These are phyloP conservation scores for Polietes domitor DNA, from an alignment of 2,888 invertebrate genomes.

Conservation along the genomic window DNA sequence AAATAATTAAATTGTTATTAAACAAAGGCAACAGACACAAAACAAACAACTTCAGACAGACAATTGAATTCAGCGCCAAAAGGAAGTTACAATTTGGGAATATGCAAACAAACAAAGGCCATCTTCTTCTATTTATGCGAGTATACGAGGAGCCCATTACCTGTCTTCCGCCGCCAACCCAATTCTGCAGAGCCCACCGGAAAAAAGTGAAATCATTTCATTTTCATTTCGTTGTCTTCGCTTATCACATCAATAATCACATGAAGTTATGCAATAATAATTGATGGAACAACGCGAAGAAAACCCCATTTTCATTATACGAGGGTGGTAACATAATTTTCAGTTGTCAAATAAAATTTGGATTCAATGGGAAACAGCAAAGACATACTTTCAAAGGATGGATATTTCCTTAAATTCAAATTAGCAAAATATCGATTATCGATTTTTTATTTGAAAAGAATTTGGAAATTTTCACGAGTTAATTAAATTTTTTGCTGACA, in stretches of 20 bases:
- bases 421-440: too few relatives aligned
- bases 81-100: neutral
- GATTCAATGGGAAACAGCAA: too few relatives aligned
- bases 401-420: too few relatives aligned
- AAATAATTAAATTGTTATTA: slow-evolving; percentile 45
- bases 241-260: slow-evolving; percentile 11
- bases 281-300: neutral
- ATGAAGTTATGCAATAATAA: slow-evolving; percentile 21
- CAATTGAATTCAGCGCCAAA: neutral
- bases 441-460: too few relatives aligned
- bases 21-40: neutral
- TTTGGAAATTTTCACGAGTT: too few relatives aligned
- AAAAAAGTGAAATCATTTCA: slow-evolving; percentile 25
- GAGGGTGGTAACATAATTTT: too few relatives aligned
- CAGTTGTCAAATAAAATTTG: too few relatives aligned
- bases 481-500: too few relatives aligned
- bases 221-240: neutral
- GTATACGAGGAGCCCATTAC: too few relatives aligned
- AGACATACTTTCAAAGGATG: too few relatives aligned
- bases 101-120: slow-evolving; percentile 1
- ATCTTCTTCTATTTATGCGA: too few relatives aligned
- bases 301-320: too few relatives aligned
- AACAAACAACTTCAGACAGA: neutral
- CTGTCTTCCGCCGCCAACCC: neutral
- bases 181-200: neutral